Evolutionary conservation across 1,140 invertebrate species (phyloP).

Genomic region (Ylistrum balloti): DNA sequence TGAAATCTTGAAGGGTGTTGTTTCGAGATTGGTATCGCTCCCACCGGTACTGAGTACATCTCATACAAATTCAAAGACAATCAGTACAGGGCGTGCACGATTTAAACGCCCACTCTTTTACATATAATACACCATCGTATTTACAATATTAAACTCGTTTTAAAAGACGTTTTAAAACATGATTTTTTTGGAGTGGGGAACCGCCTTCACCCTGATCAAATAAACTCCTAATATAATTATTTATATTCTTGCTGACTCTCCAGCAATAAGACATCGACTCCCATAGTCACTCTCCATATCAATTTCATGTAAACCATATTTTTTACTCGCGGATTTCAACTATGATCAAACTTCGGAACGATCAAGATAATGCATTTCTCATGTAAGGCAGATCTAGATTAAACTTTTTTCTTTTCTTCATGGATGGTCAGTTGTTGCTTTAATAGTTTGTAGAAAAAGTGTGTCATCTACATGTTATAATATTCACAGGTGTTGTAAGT

Average conservation of each 20-base stretch:
- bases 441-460: background rate
- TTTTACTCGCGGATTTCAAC: background rate
- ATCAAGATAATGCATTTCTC: background rate
- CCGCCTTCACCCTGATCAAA: background rate
- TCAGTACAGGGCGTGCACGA: background rate
- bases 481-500: background rate
- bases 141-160: background rate
- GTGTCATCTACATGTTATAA: background rate
- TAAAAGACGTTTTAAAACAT: background rate
- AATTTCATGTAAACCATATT: too few relatives aligned
- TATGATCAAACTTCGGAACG: background rate
- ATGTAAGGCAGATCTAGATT: background rate
- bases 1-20: background rate
- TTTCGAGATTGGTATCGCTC: background rate
- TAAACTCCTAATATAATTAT: background rate
- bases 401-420: background rate
- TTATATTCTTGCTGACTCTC: background rate
- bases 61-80: background rate
- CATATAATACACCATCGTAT: background rate
- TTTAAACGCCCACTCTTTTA: constrained; percentile 24
- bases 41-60: background rate
- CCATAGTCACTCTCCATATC: too few relatives aligned
- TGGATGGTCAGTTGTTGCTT: background rate
- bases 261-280: background rate
- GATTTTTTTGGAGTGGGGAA: background rate